phyloP scores from a whole-genome alignment of 2,797 vertebrate species.

The Coregonus sp. region DNA sequence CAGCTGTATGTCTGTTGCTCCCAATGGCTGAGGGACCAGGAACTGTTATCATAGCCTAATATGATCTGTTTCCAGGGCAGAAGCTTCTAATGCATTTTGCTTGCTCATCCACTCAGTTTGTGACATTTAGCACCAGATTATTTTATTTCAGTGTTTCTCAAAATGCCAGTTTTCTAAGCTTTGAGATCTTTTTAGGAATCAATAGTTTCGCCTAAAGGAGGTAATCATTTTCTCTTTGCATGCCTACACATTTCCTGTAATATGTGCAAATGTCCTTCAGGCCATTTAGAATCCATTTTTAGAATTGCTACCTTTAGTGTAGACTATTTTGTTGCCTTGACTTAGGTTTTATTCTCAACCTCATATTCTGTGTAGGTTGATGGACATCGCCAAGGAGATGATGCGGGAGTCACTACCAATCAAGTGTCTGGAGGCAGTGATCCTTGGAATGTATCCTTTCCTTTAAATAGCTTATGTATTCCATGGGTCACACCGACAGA shows the following conservation, averaged over 20 bases:
- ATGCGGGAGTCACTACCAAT: constrained; percentile 98
- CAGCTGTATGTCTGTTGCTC: constrained; percentile 27
- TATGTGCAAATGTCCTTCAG: background rate
- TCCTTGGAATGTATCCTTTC: constrained; percentile 98
- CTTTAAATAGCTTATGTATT: background rate
- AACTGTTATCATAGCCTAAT: constrained; percentile 17
- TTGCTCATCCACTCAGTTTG: constrained; percentile 43
- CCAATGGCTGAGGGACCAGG: constrained; percentile 25
- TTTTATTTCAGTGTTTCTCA: constrained; percentile 39
- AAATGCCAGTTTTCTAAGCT: constrained; percentile 18
- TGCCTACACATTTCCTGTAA: background rate
- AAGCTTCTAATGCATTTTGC: constrained; percentile 25
- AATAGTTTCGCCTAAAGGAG: background rate
- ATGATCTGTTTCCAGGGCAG: constrained; percentile 17
- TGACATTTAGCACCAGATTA: constrained; percentile 16
- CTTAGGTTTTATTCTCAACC: background rate
- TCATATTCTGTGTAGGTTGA: constrained; percentile 80
- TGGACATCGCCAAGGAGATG: constrained; percentile 99
- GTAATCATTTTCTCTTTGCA: background rate
- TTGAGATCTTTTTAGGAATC: constrained; percentile 21
- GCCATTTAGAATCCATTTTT: background rate
- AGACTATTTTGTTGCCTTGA: background rate
- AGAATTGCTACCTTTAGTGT: background rate
- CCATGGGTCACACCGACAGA: background rate
- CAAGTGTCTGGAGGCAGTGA: constrained; percentile 99